Conservation (phyloP, 35 echinoderm and acorn worm species). For the Ophioderma brevispina region DNA sequence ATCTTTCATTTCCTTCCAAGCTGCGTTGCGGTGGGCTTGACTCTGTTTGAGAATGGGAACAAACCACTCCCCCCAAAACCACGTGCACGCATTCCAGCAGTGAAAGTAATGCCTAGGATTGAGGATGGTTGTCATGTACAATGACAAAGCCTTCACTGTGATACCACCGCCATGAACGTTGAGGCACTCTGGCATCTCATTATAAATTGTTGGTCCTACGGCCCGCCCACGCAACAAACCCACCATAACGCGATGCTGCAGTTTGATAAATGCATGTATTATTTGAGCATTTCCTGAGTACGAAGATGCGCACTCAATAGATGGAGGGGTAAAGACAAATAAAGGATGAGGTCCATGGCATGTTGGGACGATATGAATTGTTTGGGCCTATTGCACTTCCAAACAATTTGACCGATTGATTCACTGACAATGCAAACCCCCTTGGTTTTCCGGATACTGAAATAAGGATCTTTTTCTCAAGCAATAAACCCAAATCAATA, state of each 20-base stretch:
- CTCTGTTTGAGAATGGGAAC: too few species aligned
- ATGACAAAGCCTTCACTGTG: neutral
- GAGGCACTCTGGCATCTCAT: neutral
- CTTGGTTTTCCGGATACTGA: neutral
- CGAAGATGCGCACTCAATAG: neutral
- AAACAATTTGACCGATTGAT: neutral
- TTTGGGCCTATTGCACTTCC: neutral
- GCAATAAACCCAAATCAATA: neutral
- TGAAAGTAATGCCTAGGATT: too few species aligned
- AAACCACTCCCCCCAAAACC: too few species aligned
- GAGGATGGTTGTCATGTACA: neutral
- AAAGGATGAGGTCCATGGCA: neutral
- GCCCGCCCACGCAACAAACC: neutral
- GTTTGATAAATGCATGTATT: neutral
- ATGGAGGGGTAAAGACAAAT: slow-evolving; percentile 2
- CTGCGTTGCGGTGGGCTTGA: too few species aligned
- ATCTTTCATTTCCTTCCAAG: neutral
- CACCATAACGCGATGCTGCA: neutral
- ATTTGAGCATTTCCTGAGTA: slow-evolving; percentile 4
- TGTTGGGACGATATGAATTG: neutral
- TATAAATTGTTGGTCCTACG: slow-evolving; percentile 19
- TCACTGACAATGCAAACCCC: neutral
- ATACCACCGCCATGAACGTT: neutral
- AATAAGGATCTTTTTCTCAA: neutral
- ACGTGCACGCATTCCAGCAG: too few species aligned